Evolutionary conservation across 2,113 vertebrate genomes (phyloP).

Genomic region (Pipra filicauda): DNA sequence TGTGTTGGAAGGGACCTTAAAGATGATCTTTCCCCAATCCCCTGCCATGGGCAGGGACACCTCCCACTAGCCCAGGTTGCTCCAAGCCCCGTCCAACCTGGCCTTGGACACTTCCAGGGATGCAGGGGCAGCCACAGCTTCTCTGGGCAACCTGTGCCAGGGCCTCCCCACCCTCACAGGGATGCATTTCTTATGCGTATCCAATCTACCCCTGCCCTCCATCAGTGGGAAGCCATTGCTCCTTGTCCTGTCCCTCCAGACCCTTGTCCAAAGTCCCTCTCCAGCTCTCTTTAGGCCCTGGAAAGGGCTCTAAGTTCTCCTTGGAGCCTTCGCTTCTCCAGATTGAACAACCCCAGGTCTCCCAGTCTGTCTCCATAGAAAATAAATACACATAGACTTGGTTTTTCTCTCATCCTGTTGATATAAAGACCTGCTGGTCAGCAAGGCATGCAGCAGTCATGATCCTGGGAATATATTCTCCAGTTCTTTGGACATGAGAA

Average conservation of each 20-base stretch:
- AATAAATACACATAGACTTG: neutral
- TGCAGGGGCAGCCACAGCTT: neutral
- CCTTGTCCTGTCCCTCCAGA: neutral
- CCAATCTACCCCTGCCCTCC: neutral
- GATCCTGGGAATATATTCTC: neutral
- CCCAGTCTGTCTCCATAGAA: neutral
- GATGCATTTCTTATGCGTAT: neutral
- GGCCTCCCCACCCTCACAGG: neutral
- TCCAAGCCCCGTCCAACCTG: neutral
- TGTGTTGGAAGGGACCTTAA: neutral
- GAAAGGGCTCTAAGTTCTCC: neutral
- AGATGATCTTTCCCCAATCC: neutral
- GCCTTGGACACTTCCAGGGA: neutral
- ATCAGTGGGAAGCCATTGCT: neutral
- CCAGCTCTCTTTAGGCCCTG: neutral
- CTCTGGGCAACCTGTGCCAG: neutral
- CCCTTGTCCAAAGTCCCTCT: no score
- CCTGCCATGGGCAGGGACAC: neutral
- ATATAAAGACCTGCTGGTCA: neutral
- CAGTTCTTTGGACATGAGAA: neutral
- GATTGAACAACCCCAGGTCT: neutral
- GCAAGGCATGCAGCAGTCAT: neutral
- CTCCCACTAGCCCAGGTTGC: neutral
- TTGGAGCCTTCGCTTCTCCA: no score
- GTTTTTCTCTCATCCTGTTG: neutral